Evolutionary conservation across 2,113 vertebrate genomes (phyloP), one percentile per base, ranked within the genome.

Genomic region (Morone saxatilis): DNA sequence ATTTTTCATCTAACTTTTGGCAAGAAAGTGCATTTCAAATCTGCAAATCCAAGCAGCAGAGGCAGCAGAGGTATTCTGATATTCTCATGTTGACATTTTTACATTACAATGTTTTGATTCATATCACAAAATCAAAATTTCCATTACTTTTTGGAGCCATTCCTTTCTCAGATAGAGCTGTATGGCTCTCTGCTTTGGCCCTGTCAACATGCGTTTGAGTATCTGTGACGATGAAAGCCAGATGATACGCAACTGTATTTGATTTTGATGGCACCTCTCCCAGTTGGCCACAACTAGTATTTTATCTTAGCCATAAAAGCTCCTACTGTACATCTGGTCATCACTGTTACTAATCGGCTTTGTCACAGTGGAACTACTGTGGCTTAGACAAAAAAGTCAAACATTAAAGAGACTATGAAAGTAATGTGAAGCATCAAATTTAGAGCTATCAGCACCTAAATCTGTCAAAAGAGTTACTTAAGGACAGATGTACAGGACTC

Each of bases 221-320:
- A 40, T 74, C 76, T 51, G 43, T 38, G 76, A 54, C 5, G 19
- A 73, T 71, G 36, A 81, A 31, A 71, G 77, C 45, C 65, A 68
- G 59, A 14, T 75, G 6, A 85, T 19, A 20, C 62, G 36, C 36
- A 16, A 38, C 22, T 59, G 45, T 54, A 43, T 67, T 82, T 66
- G n/a, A 65, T 70, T 74, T 40, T 81, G 25, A 76, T 11, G 50
- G 71, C 48, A 76, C 61, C 38, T 80, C 71, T 80, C 45, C 56
- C 16, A 72, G 13, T 60, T 1, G 16, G 9, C 31, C 60, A 71
- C 48, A 71, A 75, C 2, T 47, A 40, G 47, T 47, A 50, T 63
- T 79, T 72, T 61, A 78, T 88, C 71, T 20, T 5, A 31, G 38
- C 43, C 53, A 45, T 77, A 67, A 83, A 69, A 80, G 80, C 76